A percentile compares a stretch with the other conserved stretches of the same genome.
Evolutionary conservation across 2,797 vertebrate genomes (phyloP).

Genomic region (Melanotaenia boesemani): DNA sequence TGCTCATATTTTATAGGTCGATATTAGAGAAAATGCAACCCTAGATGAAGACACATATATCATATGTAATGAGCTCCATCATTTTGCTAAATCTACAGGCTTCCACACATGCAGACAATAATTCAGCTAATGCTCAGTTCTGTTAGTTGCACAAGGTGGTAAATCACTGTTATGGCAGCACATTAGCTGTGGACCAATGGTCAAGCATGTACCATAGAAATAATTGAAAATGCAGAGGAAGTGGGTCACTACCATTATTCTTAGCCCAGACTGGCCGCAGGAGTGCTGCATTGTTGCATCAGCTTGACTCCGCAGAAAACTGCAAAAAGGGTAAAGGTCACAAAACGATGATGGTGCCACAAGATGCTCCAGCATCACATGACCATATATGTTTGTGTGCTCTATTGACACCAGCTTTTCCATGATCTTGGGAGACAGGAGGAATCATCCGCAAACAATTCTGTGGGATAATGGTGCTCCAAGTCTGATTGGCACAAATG

Average conservation of each 20-base stretch:
- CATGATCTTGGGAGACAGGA: slow-evolving; percentile 83
- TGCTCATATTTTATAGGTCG: not conserved
- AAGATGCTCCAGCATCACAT: not conserved
- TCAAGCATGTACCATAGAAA: slow-evolving; percentile 68
- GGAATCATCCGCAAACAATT: slow-evolving; percentile 74
- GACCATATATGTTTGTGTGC: slow-evolving; percentile 14
- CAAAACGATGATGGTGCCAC: not conserved
- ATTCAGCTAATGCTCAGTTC: slow-evolving; percentile 29
- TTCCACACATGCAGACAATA: slow-evolving; percentile 13
- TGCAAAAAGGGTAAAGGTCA: slow-evolving; percentile 26
- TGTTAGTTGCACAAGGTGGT: slow-evolving; percentile 35
- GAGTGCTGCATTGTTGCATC: slow-evolving; percentile 18
- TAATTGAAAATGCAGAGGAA: slow-evolving; percentile 72
- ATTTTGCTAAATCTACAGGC: slow-evolving; percentile 30
- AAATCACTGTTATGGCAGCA: slow-evolving; percentile 70
- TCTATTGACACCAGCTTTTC: slow-evolving; percentile 75
- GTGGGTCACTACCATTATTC: slow-evolving; percentile 45
- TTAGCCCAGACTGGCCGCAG: slow-evolving; percentile 17
- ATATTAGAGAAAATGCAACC: slow-evolving; percentile 15
- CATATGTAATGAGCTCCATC: slow-evolving; percentile 7
- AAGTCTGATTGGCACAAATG: slow-evolving; percentile 80
- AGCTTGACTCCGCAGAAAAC: slow-evolving; percentile 42
- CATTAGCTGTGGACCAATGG: slow-evolving; percentile 67
- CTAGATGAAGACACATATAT: slow-evolving; percentile 5
- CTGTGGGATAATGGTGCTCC: slow-evolving; percentile 72